A percentile compares a stretch with the other conserved stretches of the same genome.
phyloP scores from a whole-genome alignment of 2,888 invertebrate species.

The Osmoderma eremita region DNA sequence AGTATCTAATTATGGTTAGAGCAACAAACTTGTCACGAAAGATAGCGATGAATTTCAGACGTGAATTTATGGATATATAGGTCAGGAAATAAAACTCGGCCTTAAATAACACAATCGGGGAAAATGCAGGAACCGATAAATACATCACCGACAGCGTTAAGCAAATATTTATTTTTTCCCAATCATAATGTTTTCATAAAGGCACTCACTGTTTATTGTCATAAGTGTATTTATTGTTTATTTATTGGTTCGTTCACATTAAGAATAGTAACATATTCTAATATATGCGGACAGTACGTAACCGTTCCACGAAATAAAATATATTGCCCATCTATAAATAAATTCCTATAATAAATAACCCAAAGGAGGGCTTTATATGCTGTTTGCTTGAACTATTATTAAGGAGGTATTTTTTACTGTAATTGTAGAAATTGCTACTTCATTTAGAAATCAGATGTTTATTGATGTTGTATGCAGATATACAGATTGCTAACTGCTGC shows the following conservation, averaged over 20 bases:
- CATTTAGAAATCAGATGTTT: slow-evolving; percentile 7
- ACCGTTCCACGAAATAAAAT: slow-evolving; percentile 18
- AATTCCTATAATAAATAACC: slow-evolving; percentile 3
- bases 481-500: not conserved
- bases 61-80: slow-evolving; percentile 2
- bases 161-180: slow-evolving; percentile 33
- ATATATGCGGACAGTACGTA: slow-evolving; percentile 8
- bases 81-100: slow-evolving; percentile 17
- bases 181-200: slow-evolving; percentile 35
- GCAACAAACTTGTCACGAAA: not conserved
- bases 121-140: slow-evolving; percentile 32
- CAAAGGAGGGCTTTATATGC: not conserved
- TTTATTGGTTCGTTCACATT: slow-evolving; percentile 28
- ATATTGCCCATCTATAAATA: slow-evolving; percentile 23
- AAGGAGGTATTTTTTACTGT: too few relatives aligned
- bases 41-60: not conserved
- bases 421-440: too few relatives aligned
- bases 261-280: slow-evolving; percentile 21
- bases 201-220: slow-evolving; percentile 32
- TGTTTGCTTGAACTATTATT: too few relatives aligned
- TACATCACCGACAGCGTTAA: slow-evolving; percentile 7
- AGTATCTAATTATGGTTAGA: too few relatives aligned
- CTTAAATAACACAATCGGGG: slow-evolving; percentile 20
- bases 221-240: slow-evolving; percentile 37
- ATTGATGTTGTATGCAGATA: not conserved